Evolutionary conservation across 2,888 invertebrate species (phyloP).

Genomic region (Acanthosepion lycidas): DNA sequence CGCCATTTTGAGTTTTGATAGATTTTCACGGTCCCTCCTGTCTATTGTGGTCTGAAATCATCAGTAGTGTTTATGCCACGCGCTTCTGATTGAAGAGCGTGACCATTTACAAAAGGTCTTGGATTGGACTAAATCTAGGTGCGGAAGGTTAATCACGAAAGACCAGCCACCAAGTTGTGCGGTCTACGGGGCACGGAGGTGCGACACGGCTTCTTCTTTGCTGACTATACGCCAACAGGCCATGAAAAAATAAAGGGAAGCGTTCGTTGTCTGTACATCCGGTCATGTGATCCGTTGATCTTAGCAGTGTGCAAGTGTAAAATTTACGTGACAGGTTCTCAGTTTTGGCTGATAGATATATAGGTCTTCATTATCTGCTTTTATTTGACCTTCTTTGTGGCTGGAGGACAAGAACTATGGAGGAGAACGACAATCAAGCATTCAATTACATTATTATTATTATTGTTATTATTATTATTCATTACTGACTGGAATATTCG

Average conservation of each 20-base stretch:
- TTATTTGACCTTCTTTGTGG: background rate
- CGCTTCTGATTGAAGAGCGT: background rate
- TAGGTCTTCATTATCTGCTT: background rate
- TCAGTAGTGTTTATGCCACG: background rate
- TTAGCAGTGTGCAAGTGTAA: background rate
- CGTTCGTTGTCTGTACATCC: background rate
- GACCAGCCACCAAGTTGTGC: background rate
- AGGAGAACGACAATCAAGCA: background rate
- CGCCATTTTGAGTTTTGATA: background rate
- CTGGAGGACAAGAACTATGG: background rate
- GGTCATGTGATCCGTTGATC: background rate
- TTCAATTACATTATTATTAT: no score
- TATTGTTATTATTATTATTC: no score
- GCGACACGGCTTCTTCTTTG: background rate
- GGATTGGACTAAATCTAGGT: background rate
- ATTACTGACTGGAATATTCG: no score
- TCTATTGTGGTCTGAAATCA: background rate
- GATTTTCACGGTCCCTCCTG: background rate
- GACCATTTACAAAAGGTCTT: background rate
- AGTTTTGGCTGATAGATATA: background rate
- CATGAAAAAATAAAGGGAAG: background rate
- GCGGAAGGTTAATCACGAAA: background rate
- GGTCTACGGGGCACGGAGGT: background rate
- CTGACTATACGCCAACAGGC: background rate
- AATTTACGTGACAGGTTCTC: background rate